These are phyloP conservation scores for Dyspetes luteomarginatus DNA, from an alignment of 2,888 invertebrate species.

Conservation along the genomic window DNA sequence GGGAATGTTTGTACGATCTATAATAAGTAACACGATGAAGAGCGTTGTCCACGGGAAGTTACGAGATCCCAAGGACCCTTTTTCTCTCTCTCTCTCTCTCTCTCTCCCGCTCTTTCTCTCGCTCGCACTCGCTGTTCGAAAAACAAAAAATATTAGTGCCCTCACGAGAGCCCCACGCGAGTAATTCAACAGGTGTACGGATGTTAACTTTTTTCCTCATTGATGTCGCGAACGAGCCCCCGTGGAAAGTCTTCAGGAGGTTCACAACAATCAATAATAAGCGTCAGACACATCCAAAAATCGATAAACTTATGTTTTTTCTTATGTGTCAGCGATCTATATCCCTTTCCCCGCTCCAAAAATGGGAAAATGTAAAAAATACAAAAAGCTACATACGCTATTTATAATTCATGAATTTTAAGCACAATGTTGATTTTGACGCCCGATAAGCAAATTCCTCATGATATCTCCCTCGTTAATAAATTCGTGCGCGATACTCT, in stretches of 20 bases:
- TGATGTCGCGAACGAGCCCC: no score
- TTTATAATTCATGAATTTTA: no score
- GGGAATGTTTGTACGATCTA: constrained; percentile 21
- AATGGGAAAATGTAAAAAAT: no score
- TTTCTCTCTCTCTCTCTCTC: not conserved
- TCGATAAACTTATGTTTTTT: constrained; percentile 18
- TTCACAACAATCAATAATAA: no score
- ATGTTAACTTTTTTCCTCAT: not conserved
- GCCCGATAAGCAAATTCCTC: not conserved
- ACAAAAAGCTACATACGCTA: no score
- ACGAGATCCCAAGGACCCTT: constrained; percentile 10
- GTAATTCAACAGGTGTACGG: constrained; percentile 7
- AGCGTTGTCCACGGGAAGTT: not conserved
- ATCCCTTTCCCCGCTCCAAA: no score
- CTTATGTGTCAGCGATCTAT: no score
- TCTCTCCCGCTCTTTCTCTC: not conserved
- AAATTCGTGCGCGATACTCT: no score
- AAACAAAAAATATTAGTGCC: not conserved
- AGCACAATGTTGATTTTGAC: no score
- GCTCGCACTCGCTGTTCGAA: not conserved
- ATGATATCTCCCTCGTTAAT: not conserved
- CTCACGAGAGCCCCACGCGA: not conserved
- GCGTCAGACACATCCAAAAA: not conserved
- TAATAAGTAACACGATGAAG: constrained; percentile 23
- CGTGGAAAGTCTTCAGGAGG: no score